Percentiles rank a stretch among this genome's conserved stretches.
These are phyloP conservation scores for Lasius platythorax DNA, from an alignment of 2,888 invertebrate species.

Conservation along the genomic window DNA sequence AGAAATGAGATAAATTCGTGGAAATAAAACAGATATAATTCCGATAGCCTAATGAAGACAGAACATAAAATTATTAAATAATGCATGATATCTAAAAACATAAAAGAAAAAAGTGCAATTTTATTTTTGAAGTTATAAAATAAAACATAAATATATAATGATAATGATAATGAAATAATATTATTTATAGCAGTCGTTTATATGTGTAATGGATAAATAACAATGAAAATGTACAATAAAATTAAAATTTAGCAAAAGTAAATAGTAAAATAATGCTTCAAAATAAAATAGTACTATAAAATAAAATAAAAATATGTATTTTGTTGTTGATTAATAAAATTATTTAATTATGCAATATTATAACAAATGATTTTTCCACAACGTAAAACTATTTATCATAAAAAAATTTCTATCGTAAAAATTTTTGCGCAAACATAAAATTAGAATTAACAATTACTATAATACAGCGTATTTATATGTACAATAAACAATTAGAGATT, in stretches of 20 bases:
- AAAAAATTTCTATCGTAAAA: neutral
- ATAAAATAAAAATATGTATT: neutral
- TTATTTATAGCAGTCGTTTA: neutral
- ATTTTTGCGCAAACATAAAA: neutral
- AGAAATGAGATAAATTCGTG: neutral
- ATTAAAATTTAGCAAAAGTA: slow-evolving; percentile 2
- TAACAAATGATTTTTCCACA: neutral
- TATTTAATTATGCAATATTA: slow-evolving; percentile 18
- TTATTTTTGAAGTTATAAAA: neutral
- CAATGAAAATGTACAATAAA: neutral
- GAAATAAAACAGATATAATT: neutral
- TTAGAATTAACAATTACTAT: neutral
- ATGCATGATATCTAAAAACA: neutral
- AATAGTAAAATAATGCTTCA: neutral
- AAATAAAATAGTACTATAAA: neutral
- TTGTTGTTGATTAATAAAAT: neutral
- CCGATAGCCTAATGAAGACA: neutral
- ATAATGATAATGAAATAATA: slow-evolving; percentile 3
- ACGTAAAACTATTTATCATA: neutral
- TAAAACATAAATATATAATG: neutral
- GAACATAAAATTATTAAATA: neutral
- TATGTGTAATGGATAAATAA: neutral
- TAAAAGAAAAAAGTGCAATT: neutral
- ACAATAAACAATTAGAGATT: neutral
- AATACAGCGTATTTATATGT: neutral